Evolutionary conservation across 2,113 vertebrate species (phyloP).

Genomic region (Sciurus niger): DNA sequence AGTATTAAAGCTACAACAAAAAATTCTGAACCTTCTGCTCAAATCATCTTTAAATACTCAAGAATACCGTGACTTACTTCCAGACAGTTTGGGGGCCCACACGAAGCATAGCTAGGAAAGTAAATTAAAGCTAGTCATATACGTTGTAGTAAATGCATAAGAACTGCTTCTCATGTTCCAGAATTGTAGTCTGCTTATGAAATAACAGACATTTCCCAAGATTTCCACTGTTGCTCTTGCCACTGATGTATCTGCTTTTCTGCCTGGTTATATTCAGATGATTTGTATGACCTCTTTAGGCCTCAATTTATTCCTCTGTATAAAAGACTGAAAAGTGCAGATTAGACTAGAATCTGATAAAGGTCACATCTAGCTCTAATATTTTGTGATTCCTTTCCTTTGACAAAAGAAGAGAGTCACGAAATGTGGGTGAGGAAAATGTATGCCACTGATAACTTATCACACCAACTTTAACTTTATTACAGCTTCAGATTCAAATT

Average conservation of each 20-base stretch:
- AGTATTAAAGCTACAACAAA: background rate
- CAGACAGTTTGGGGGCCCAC: background rate
- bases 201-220: background rate
- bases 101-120: background rate
- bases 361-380: background rate
- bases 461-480: background rate
- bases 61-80: background rate
- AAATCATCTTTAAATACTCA: background rate
- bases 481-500: background rate
- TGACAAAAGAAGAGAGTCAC: background rate
- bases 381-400: conserved; percentile 25
- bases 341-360: background rate
- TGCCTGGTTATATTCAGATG: background rate
- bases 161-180: background rate
- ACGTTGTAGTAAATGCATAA: background rate
- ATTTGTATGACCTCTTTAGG: background rate
- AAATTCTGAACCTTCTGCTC: background rate
- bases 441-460: background rate
- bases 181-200: background rate
- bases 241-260: background rate
- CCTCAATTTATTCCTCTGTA: background rate
- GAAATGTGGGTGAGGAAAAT: background rate
- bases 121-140: background rate
- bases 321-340: background rate
- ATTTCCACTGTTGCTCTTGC: background rate